Evolutionary conservation across 2,113 vertebrate species (phyloP), one percentile per base, ranked within the genome.

Genomic region (Pygoscelis antarcticus): DNA sequence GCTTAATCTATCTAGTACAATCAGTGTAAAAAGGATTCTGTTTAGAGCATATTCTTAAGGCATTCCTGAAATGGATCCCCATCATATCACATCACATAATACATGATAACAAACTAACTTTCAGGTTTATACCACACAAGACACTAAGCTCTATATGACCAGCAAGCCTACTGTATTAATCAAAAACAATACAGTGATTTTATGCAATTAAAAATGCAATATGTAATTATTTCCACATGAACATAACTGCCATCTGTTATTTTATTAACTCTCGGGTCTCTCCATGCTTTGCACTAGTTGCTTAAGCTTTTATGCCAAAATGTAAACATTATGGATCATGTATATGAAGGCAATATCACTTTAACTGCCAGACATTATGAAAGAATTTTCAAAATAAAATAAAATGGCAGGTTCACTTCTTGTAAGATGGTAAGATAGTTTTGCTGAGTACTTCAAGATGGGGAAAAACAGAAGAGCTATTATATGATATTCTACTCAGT

Each of bases 391-490:
- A 91, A 84, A 93, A 75, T 64, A 78, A 86, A 94, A 83, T 58
- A 69, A 66, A 96, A 90, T 32, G 87, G 83, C 80, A 97, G 65
- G 90, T 88, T 91, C 79, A 55, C 61, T 96, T 80, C 69, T 74
- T 79, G 23, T 94, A 96, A 96, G 61, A 69, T 58, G 54, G 70
- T 77, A 93, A 68, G 84, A 83, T 26, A 55, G 64, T 79, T 95
- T 83, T 66, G 55, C 34, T 72, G 66, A 93, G 34, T 68, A 61
- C 40, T 93, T 96, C 87, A 93, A 95, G 89, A 79, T 82, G 61
- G 34, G 11, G 36, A 36, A 82, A 93, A 92, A 4, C 36, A 90
- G 76, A 64, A 71, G 57, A 79, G 70, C 34, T 89, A 57, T 79
- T 85, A 75, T 30, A 51, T 22, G 20, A 68, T 42, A 87, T 83